Conservation (phyloP, 2,797 vertebrate species). For the Coranthus polyacanthus region DNA sequence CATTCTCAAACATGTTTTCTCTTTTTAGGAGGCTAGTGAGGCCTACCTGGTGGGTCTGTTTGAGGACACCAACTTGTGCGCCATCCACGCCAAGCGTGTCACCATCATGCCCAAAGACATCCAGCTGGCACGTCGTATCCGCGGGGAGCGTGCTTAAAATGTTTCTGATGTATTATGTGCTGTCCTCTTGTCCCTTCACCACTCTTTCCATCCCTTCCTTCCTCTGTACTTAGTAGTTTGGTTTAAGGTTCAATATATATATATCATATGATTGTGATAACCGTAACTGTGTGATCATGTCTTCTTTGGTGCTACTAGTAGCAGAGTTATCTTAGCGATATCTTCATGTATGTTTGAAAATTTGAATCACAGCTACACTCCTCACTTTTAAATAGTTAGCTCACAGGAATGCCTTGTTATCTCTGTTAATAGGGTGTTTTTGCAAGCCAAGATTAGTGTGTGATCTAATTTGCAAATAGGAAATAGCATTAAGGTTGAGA, state of each 20-base stretch:
- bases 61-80: conserved; percentile 90
- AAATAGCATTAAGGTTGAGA: conserved; percentile 65
- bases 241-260: conserved; percentile 77
- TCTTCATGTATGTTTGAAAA: conserved; percentile 65
- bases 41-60: conserved; percentile 89
- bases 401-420: conserved; percentile 58
- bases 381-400: conserved; percentile 58
- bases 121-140: conserved; percentile 91
- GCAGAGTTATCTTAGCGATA: conserved; percentile 74
- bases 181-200: conserved; percentile 55
- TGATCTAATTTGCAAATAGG: conserved; percentile 56
- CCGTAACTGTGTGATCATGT: conserved; percentile 79
- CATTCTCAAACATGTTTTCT: conserved; percentile 1
- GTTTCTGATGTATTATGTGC: conserved; percentile 47
- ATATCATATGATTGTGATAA: conserved; percentile 80
- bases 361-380: conserved; percentile 61
- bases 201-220: conserved; percentile 56
- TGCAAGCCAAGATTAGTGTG: conserved; percentile 51
- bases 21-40: conserved; percentile 88
- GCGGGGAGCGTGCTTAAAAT: conserved; percentile 87
- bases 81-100: conserved; percentile 91
- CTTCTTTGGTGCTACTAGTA: conserved; percentile 82
- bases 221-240: conserved; percentile 76
- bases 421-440: conserved; percentile 53
- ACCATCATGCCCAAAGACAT: conserved; percentile 94